phyloP scores from a whole-genome alignment of 2,113 vertebrate species.

The Vireo altiloquus region DNA sequence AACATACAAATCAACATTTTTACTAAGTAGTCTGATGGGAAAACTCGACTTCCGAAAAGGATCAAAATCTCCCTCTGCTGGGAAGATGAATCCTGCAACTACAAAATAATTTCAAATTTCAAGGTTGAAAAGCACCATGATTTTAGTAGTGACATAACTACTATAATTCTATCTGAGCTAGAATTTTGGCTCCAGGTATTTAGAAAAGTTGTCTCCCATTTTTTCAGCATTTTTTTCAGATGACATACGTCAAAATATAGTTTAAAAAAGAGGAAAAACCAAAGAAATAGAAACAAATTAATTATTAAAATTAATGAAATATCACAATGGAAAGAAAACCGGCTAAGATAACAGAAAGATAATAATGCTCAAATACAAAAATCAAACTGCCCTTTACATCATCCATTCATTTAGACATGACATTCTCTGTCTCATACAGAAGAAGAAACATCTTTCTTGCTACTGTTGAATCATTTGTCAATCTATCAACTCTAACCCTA shows the following conservation, averaged over 20 bases:
- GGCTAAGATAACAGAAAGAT: background rate
- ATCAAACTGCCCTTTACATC: background rate
- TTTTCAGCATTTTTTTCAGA: background rate
- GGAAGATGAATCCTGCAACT: background rate
- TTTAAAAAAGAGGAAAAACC: background rate
- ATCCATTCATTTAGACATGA: background rate
- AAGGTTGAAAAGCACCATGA: background rate
- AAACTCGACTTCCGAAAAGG: background rate
- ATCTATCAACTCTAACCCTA: background rate
- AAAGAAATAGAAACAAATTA: background rate
- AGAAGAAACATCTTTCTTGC: background rate
- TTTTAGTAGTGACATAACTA: background rate
- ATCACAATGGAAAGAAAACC: background rate
- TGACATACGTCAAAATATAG: background rate
- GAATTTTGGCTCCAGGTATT: background rate
- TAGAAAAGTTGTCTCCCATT: background rate
- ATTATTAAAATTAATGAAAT: background rate
- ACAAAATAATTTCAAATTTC: background rate
- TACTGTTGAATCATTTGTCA: background rate
- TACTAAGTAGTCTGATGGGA: background rate
- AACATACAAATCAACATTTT: background rate
- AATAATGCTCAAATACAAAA: background rate
- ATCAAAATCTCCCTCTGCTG: conserved; percentile 46
- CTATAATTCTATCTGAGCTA: background rate
- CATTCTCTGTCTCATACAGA: background rate